Evolutionary conservation across 1,140 invertebrate genomes (phyloP).

Genomic region (Hyles euphorbiae): DNA sequence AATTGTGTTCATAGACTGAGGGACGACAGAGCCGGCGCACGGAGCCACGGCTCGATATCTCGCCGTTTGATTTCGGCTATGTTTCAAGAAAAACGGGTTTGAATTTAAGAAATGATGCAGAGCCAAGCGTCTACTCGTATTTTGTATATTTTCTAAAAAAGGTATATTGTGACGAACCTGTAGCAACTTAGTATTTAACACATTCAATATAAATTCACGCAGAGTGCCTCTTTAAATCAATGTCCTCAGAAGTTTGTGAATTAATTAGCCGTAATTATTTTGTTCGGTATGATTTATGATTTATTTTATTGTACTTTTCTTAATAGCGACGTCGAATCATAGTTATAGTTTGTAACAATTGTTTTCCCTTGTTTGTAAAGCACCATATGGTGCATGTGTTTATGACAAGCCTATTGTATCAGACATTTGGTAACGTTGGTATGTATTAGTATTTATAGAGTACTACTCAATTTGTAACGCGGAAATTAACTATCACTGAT

Average conservation of each 20-base stretch:
- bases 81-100: constrained; percentile 8
- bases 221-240: constrained; percentile 69
- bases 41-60: constrained; percentile 11
- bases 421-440: constrained; percentile 30
- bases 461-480: constrained; percentile 23
- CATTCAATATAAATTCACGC: constrained; percentile 67
- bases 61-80: constrained; percentile 11
- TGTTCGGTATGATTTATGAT: constrained; percentile 44
- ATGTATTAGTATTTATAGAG: constrained; percentile 28
- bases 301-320: constrained; percentile 44
- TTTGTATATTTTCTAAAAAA: constrained; percentile 51
- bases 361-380: constrained; percentile 21
- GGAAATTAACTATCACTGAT: constrained; percentile 48
- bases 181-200: constrained; percentile 51
- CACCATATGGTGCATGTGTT: constrained; percentile 20
- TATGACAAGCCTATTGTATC: constrained; percentile 47
- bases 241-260: constrained; percentile 49
- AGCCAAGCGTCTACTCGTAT: constrained; percentile 33
- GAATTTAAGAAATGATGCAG: constrained; percentile 11
- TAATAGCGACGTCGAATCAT: constrained; percentile 61
- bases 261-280: constrained; percentile 71
- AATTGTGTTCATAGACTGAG: constrained; percentile 74
- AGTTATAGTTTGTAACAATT: constrained; percentile 45
- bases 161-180: constrained; percentile 21
- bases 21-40: constrained; percentile 21